Evolutionary conservation across 2,888 invertebrate genomes (phyloP).

Genomic region (Gasteruption jaculator): DNA sequence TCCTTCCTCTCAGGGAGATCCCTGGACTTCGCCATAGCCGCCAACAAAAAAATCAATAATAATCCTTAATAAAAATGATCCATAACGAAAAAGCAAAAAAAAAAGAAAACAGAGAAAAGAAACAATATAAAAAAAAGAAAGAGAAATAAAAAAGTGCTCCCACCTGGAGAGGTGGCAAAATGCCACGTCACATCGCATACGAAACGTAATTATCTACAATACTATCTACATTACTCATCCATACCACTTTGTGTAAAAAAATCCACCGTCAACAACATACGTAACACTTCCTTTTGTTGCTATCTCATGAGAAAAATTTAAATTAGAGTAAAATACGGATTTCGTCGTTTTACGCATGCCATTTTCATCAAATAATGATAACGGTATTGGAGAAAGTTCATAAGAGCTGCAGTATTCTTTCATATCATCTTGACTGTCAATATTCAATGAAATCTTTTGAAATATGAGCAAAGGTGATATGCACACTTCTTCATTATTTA

Average conservation of each 20-base stretch:
- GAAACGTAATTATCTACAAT: constrained; percentile 15
- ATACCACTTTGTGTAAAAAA: constrained; percentile 16
- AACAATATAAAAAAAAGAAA: no score
- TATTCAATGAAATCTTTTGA: constrained; percentile 11
- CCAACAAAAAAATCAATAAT: no score
- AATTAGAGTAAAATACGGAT: constrained; percentile 12
- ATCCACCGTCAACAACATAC: constrained; percentile 17
- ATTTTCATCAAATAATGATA: constrained; percentile 15
- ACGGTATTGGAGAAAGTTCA: constrained; percentile 15
- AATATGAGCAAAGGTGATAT: constrained; percentile 14
- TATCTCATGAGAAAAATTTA: constrained; percentile 8
- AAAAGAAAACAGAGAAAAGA: no score
- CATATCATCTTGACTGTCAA: constrained; percentile 7
- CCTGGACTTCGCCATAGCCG: no score
- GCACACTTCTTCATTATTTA: constrained; percentile 9
- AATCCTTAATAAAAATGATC: no score
- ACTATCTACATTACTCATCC: constrained; percentile 9
- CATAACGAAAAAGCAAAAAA: no score
- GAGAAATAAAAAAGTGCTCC: no score
- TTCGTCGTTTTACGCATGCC: constrained; percentile 13
- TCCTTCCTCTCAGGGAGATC: no score
- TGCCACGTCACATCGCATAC: no score
- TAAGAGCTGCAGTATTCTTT: constrained; percentile 12
- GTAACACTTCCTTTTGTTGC: constrained; percentile 9
- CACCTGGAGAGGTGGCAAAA: no score